These are phyloP conservation scores for Corydoras maculifer DNA, from an alignment of 2,113 vertebrate genomes.

Conservation along the genomic window DNA sequence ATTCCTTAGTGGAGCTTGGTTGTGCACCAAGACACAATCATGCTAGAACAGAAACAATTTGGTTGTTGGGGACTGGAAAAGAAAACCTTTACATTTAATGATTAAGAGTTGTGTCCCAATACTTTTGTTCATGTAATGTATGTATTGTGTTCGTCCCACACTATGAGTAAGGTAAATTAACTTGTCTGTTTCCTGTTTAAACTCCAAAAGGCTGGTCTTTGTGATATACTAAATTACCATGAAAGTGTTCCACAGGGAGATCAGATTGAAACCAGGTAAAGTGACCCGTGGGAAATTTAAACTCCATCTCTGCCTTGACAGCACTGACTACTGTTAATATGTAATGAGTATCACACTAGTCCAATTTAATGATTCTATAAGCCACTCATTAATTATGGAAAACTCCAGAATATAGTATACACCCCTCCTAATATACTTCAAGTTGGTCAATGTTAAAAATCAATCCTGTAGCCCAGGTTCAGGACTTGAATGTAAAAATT, in stretches of 20 bases:
- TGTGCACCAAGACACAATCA: no score
- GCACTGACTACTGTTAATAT: slow-evolving; percentile 38
- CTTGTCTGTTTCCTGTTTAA: not conserved
- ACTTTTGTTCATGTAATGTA: no score
- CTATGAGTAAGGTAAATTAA: not conserved
- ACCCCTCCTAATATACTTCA: no score
- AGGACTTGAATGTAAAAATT: no score
- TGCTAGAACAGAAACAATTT: no score
- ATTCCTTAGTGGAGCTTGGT: no score
- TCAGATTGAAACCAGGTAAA: no score
- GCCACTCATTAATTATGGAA: slow-evolving; percentile 34
- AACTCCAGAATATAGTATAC: slow-evolving; percentile 28
- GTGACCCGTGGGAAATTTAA: slow-evolving; percentile 23
- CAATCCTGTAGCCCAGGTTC: no score
- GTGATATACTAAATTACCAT: slow-evolving; percentile 13
- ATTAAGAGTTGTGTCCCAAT: no score
- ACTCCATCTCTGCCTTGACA: slow-evolving; percentile 22
- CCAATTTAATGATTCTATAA: slow-evolving; percentile 46
- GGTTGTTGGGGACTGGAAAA: no score
- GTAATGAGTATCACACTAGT: slow-evolving; percentile 36
- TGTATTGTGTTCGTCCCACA: not conserved
- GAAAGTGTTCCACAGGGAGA: slow-evolving; percentile 20
- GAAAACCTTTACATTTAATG: no score
- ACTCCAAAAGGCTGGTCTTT: slow-evolving; percentile 1
- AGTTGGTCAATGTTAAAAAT: no score